Conservation (phyloP, 1,140 invertebrate genomes). For the Drosophila nasuta region DNA sequence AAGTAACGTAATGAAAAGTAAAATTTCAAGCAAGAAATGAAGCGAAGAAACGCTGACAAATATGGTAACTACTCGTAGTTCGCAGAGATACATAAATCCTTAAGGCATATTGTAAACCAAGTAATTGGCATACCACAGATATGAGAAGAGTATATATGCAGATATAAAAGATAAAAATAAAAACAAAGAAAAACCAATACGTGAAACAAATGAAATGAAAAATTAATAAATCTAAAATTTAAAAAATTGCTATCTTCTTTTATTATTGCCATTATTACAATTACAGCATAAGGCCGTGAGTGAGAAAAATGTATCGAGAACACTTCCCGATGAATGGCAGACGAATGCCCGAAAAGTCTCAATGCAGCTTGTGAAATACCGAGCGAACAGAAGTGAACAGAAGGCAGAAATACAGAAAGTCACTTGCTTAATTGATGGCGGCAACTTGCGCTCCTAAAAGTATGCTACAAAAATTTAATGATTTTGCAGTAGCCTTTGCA, state of each 20-base stretch:
- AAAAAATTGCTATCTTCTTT: slow-evolving; percentile 2
- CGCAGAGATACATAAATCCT: slow-evolving; percentile 20
- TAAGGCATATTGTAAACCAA: slow-evolving; percentile 32
- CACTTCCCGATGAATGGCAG: too few relatives aligned
- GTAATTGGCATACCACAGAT: slow-evolving; percentile 28
- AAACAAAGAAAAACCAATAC: slow-evolving; percentile 16
- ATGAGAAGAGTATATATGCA: slow-evolving; percentile 22
- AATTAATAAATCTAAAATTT: slow-evolving; percentile 53
- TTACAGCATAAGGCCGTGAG: too few relatives aligned
- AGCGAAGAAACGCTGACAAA: not conserved
- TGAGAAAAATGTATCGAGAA: too few relatives aligned
- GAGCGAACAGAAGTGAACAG: too few relatives aligned
- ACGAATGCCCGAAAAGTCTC: too few relatives aligned
- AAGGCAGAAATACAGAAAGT: too few relatives aligned
- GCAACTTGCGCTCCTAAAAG: too few relatives aligned
- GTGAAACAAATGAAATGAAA: slow-evolving; percentile 43
- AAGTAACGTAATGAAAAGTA: slow-evolving; percentile 3
- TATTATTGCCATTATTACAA: not conserved
- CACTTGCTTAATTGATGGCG: too few relatives aligned
- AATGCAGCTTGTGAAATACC: too few relatives aligned
- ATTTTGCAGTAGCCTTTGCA: too few relatives aligned
- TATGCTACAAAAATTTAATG: too few relatives aligned
- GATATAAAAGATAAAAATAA: slow-evolving; percentile 23
- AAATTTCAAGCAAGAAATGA: not conserved
- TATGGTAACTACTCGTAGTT: slow-evolving; percentile 14